Conservation (phyloP, 64 coral and sea anemone species). For the Acropora tenuis region DNA sequence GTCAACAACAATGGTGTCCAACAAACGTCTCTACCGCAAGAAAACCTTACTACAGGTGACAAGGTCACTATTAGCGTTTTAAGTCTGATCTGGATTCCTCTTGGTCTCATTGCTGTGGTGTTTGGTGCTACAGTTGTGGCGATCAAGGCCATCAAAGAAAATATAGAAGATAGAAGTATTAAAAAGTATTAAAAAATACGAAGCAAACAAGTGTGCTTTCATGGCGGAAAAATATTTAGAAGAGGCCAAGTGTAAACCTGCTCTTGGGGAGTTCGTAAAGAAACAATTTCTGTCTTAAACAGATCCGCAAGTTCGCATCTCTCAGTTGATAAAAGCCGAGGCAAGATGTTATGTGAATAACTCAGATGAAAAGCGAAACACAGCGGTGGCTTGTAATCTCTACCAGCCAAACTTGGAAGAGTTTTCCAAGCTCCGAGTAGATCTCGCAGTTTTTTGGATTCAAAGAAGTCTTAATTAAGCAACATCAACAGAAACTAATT, state of each 20-base stretch:
- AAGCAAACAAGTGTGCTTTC: background rate
- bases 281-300: too few relatives aligned
- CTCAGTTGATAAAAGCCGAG: background rate
- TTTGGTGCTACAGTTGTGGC: too few relatives aligned
- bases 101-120: slow-evolving; percentile 1
- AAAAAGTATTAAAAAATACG: background rate
- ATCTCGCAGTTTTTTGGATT: too few relatives aligned
- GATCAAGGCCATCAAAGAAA: slow-evolving; percentile 22
- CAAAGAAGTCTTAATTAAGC: too few relatives aligned
- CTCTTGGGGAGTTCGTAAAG: background rate
- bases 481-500: too few relatives aligned
- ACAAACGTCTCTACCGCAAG: too few relatives aligned
- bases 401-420: too few relatives aligned
- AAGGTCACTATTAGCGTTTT: too few relatives aligned
- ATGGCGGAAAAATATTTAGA: background rate
- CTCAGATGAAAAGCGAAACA: background rate
- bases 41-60: too few relatives aligned
- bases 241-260: background rate
- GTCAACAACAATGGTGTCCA: background rate
- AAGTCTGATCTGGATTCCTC: background rate
- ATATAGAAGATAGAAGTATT: background rate
- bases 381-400: too few relatives aligned
- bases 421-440: too few relatives aligned
- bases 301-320: background rate
- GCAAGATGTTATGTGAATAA: background rate